These are phyloP conservation scores for Elephantulus edwardii DNA, from an alignment of 2,113 vertebrate species.

Conservation along the genomic window DNA sequence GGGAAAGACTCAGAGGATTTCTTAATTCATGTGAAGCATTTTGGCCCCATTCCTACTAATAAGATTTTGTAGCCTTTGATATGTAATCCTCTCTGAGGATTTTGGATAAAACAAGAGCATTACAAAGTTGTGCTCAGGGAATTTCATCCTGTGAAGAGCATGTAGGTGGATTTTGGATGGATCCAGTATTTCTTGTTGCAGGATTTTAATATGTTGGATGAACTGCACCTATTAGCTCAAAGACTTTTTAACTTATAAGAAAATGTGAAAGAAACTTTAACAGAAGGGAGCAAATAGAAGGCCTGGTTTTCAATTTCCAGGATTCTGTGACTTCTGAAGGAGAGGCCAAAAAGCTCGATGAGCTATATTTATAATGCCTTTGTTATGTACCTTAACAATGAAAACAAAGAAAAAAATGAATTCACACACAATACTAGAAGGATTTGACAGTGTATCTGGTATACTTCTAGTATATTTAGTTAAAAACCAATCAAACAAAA, in stretches of 20 bases:
- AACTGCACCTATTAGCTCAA: not conserved
- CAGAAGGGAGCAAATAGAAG: not conserved
- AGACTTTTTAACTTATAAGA: conserved; percentile 31
- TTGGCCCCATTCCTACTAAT: not conserved
- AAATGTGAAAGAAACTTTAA: conserved; percentile 25
- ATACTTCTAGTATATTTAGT: not conserved
- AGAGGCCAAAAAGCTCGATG: not conserved
- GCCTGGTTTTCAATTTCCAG: conserved; percentile 7
- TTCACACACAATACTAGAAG: not conserved
- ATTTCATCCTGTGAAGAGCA: not conserved
- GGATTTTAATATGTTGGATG: not conserved
- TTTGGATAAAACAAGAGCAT: conserved; percentile 5
- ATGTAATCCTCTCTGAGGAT: not conserved
- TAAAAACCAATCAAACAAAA: too few species aligned
- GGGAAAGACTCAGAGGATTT: conserved; percentile 31
- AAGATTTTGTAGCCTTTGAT: conserved; percentile 45
- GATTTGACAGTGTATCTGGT: not conserved
- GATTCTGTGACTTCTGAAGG: not conserved
- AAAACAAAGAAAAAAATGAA: not conserved
- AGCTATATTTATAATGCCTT: not conserved
- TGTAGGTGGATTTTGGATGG: not conserved
- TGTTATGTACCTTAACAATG: not conserved
- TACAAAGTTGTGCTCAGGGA: conserved; percentile 9
- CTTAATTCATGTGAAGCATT: conserved; percentile 37
- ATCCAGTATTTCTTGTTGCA: not conserved